Evolutionary conservation across 30 jellyfish, hydroid and myxozoan species (phyloP).

Genomic region (Calvadosia cruxmelitensis): DNA sequence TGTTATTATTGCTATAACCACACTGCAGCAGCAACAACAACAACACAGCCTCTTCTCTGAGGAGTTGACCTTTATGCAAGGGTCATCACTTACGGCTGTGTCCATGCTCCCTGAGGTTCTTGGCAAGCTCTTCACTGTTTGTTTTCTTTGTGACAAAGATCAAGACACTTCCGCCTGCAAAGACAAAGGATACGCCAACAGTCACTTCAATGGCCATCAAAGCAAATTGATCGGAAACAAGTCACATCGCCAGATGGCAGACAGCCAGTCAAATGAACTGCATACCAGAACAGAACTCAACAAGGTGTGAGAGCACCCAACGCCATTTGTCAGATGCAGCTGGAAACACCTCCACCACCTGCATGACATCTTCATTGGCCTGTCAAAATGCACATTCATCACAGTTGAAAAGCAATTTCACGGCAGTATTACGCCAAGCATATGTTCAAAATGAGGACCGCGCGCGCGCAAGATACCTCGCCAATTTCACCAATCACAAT

Average conservation of each 20-base stretch:
- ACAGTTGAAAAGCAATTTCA: neutral
- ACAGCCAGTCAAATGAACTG: neutral
- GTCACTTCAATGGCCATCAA: neutral
- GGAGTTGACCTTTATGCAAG: neutral
- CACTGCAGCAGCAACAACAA: neutral
- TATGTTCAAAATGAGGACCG: neutral
- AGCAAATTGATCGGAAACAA: neutral
- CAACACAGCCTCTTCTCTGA: neutral
- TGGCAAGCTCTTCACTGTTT: conserved; percentile 89
- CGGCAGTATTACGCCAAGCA: neutral
- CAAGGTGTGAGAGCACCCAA: conserved; percentile 81
- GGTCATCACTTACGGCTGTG: conserved; percentile 54
- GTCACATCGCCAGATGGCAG: neutral
- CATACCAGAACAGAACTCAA: conserved; percentile 86
- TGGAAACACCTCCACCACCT: conserved; percentile 71
- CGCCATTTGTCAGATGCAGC: conserved; percentile 61
- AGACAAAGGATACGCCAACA: neutral
- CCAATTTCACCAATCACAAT: conserved; percentile 97
- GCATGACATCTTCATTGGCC: conserved; percentile 97
- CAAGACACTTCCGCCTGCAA: conserved; percentile 93
- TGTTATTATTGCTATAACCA: too few relatives aligned
- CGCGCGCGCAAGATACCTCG: conserved; percentile 38
- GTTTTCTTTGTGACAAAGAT: conserved; percentile 91
- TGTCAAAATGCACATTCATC: conserved; percentile 8
- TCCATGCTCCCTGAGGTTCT: conserved; percentile 72